Conservation (phyloP, 2,113 vertebrate genomes). For the Antigone vipio region DNA sequence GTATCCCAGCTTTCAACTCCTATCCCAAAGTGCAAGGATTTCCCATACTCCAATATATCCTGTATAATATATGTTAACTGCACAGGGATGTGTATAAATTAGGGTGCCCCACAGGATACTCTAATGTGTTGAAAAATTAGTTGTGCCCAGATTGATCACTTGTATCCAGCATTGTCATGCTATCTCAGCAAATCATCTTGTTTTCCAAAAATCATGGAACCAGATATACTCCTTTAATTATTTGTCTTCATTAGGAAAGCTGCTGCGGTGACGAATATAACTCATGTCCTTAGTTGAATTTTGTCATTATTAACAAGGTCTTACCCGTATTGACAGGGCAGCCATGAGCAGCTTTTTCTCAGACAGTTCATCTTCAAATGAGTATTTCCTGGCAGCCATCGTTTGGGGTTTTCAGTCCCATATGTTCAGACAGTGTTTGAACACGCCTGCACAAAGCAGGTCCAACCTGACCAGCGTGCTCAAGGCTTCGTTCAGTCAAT, state of each 20-base stretch:
- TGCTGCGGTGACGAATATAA: background rate
- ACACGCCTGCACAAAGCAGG: background rate
- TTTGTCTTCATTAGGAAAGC: background rate
- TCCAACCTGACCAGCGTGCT: background rate
- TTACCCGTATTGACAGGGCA: background rate
- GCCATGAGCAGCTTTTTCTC: background rate
- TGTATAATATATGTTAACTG: background rate
- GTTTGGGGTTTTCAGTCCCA: background rate
- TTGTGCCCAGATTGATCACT: background rate
- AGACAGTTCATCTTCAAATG: background rate
- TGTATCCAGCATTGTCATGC: background rate
- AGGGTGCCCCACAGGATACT: background rate
- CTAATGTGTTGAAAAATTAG: background rate
- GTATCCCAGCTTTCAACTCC: background rate
- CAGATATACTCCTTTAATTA: background rate
- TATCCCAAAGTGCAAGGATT: background rate
- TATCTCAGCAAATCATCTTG: background rate
- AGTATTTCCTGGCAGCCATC: background rate
- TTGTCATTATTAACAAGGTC: background rate
- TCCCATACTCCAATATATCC: background rate
- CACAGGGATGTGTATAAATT: background rate
- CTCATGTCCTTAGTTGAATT: background rate
- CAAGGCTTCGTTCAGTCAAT: background rate
- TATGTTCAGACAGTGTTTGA: background rate
- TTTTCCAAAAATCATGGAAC: background rate